phyloP scores from a whole-genome alignment of 2,797 vertebrate species.

The Argentina silus region DNA sequence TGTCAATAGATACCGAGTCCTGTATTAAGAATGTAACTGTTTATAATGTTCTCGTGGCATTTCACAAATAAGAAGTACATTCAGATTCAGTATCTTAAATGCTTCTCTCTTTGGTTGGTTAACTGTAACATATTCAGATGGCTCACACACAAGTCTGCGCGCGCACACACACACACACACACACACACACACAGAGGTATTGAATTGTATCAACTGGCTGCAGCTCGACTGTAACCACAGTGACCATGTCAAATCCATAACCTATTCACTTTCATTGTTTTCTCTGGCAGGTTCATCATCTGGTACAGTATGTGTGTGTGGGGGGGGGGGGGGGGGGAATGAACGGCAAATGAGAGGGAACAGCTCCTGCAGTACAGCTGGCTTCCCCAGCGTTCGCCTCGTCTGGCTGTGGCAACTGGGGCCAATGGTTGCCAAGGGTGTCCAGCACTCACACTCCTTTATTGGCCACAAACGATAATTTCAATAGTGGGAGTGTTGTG shows the following conservation, averaged over 20 bases:
- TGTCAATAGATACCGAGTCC: neutral
- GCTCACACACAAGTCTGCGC: too few relatives aligned
- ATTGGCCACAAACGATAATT: neutral
- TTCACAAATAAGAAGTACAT: too few relatives aligned
- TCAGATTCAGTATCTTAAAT: too few relatives aligned
- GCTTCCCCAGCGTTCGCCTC: constrained; percentile 66
- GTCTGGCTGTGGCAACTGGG: constrained; percentile 36
- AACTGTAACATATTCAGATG: too few relatives aligned
- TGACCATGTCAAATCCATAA: neutral
- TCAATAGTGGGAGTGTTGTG: constrained; percentile 15
- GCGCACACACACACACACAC: too few relatives aligned
- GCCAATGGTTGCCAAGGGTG: neutral
- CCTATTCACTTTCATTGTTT: too few relatives aligned
- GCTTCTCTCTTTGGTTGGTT: too few relatives aligned
- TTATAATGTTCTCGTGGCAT: neutral
- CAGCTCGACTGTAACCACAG: too few relatives aligned
- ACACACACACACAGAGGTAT: too few relatives aligned
- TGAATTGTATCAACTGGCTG: too few relatives aligned
- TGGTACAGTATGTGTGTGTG: constrained; percentile 14
- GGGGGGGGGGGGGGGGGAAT: constrained; percentile 46
- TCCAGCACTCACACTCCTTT: neutral
- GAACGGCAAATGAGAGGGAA: constrained; percentile 81
- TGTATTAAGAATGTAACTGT: neutral
- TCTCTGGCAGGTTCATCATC: constrained; percentile 20
- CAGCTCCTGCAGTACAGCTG: constrained; percentile 76